These are phyloP conservation scores for Dicentrarchus labrax DNA, from an alignment of 2,113 vertebrate species.

Conservation along the genomic window DNA sequence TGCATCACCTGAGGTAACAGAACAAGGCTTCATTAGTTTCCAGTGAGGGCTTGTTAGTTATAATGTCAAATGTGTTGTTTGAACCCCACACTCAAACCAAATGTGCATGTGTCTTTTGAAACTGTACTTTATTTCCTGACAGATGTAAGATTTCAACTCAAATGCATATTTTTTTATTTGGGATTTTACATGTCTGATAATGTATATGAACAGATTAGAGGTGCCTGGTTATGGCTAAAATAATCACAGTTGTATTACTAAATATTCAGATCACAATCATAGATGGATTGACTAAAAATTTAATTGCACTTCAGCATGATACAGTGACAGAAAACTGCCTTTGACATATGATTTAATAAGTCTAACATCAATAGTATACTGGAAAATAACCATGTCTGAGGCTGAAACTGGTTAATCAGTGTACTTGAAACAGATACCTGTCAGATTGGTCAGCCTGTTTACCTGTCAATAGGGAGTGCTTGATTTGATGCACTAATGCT, in stretches of 20 bases:
- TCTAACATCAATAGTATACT: too few species aligned
- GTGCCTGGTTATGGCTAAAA: background rate
- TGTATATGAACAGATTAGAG: background rate
- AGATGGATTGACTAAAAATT: background rate
- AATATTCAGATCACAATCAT: background rate
- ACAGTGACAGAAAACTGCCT: background rate
- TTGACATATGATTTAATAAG: too few species aligned
- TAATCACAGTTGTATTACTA: background rate
- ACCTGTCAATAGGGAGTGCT: background rate
- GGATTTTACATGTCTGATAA: background rate
- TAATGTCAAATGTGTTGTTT: conserved; percentile 15
- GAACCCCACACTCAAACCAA: background rate
- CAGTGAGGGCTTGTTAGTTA: background rate
- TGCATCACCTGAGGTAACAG: conserved; percentile 96
- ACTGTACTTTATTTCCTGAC: background rate
- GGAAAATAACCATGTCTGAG: background rate
- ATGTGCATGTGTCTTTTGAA: background rate
- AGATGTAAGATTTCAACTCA: background rate
- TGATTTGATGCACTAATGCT: conserved; percentile 24
- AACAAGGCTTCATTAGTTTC: conserved; percentile 11
- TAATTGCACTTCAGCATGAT: background rate
- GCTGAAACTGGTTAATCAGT: background rate
- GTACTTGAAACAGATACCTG: background rate
- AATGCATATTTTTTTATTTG: background rate
- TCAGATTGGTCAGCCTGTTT: conserved; percentile 17